Evolutionary conservation across 2,797 vertebrate species (phyloP), one percentile per base, ranked within the genome.

Genomic region (Melanogrammus aeglefinus): DNA sequence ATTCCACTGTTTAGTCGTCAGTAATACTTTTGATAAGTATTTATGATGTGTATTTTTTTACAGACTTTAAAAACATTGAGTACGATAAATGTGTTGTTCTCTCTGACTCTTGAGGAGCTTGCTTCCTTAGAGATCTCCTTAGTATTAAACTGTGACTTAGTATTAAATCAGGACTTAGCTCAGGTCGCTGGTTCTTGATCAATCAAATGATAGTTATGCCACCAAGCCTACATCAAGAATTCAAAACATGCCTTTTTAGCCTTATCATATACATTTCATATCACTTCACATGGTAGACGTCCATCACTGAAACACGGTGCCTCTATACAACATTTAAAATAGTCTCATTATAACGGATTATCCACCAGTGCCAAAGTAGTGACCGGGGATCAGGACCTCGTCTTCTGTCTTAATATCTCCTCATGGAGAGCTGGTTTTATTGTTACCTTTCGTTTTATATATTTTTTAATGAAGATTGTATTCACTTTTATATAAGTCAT

Each of bases 401-500:
- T 66, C 8, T 24, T 66, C 63, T 66, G 7, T 2, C n/a, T 66
- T 24, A n/a, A 27, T 66, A 27, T 66, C 63, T 66, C 8, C 63
- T 27, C 10, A 27, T 27, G 63, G 63, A 27, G 63, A 27, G 8
- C 8, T 24, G 63, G n/a, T 24, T 51, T 86, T 81, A 87, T 77
- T 63, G 66, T 73, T 80, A 13, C 87, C 57, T 75, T 78, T 78
- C 70, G 47, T 82, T 76, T 81, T 77, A 83, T 83, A 33, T 72
- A 31, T 84, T 88, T 72, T 75, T 72, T 74, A 84, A 86, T 92
- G 76, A 89, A 87, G 81, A 75, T 86, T 83, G 75, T 83, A 24
- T 87, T 88, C 78, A 83, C 78, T 89, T 89, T 87, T 86, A 78
- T 88, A 83, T 79, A 79, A 66, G 83, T 51, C 71, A 78, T 80